These are phyloP conservation scores for Trematocara nigrifrons DNA, from an alignment of 2,113 vertebrate genomes.

Conservation along the genomic window DNA sequence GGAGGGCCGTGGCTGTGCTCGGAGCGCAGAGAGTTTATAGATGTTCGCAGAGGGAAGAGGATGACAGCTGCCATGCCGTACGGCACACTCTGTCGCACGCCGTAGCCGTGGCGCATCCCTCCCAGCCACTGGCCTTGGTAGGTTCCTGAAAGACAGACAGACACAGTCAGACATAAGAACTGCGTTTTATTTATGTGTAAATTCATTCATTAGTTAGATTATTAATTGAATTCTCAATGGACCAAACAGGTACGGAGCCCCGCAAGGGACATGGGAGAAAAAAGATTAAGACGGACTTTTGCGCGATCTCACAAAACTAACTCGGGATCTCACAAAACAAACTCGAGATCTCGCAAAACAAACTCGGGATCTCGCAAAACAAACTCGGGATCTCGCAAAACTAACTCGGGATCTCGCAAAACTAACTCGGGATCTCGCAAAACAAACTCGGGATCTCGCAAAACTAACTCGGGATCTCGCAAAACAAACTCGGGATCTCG, in stretches of 20 bases:
- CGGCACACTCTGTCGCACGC: slow-evolving; percentile 94
- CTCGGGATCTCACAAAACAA: too few species aligned
- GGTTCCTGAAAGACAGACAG: slow-evolving; percentile 75
- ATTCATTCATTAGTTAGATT: background rate
- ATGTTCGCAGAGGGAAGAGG: slow-evolving; percentile 92
- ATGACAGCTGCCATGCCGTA: slow-evolving; percentile 97
- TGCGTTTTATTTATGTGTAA: background rate
- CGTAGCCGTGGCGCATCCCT: slow-evolving; percentile 95
- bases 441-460: too few species aligned
- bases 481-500: too few species aligned
- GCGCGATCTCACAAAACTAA: too few species aligned
- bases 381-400: too few species aligned
- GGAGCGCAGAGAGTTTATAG: slow-evolving; percentile 96
- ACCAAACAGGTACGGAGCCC: background rate
- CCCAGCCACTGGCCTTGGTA: slow-evolving; percentile 96
- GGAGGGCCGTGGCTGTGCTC: slow-evolving; percentile 92
- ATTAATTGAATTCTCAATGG: background rate
- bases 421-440: too few species aligned
- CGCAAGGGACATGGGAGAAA: too few species aligned
- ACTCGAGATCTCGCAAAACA: too few species aligned
- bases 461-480: too few species aligned
- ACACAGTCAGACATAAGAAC: background rate
- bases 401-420: too few species aligned
- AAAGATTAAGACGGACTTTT: too few species aligned
- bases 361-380: too few species aligned